Evolutionary conservation across 2,113 vertebrate species (phyloP).

Genomic region (Telmatochromis sp.): DNA sequence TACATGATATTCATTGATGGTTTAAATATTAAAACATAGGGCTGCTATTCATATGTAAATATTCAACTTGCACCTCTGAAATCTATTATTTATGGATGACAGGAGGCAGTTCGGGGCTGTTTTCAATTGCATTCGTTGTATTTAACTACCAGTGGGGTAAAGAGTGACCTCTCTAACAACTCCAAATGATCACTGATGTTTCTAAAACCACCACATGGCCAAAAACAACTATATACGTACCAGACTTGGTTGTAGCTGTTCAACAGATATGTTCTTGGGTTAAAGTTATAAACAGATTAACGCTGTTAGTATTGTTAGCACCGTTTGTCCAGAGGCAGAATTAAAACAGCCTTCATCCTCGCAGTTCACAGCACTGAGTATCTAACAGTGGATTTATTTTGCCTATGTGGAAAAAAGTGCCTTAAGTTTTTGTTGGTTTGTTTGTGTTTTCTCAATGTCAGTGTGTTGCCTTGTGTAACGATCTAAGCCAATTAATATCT

Average conservation of each 20-base stretch:
- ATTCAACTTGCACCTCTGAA: not conserved
- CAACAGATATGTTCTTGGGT: not conserved
- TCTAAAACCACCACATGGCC: not conserved
- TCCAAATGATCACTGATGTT: not conserved
- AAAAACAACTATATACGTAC: not conserved
- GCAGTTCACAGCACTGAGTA: not conserved
- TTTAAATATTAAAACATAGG: not conserved
- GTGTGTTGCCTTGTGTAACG: slow-evolving; percentile 4
- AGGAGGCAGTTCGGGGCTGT: not conserved
- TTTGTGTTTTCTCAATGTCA: slow-evolving; percentile 29
- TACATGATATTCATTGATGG: not conserved
- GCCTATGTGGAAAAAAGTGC: not conserved
- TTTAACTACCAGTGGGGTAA: not conserved
- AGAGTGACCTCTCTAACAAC: not conserved
- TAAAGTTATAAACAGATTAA: not conserved
- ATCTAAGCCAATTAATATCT: slow-evolving; percentile 53
- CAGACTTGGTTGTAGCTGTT: not conserved
- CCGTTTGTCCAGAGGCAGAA: not conserved
- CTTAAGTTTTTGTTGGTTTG: not conserved
- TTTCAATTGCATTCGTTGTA: not conserved
- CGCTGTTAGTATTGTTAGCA: not conserved
- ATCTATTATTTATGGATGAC: not conserved
- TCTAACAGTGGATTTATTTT: not conserved
- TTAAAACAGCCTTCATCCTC: not conserved
- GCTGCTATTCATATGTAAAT: not conserved